These are phyloP conservation scores for Montipora cactus DNA, from an alignment of 64 coral and sea anemone genomes.

Conservation along the genomic window DNA sequence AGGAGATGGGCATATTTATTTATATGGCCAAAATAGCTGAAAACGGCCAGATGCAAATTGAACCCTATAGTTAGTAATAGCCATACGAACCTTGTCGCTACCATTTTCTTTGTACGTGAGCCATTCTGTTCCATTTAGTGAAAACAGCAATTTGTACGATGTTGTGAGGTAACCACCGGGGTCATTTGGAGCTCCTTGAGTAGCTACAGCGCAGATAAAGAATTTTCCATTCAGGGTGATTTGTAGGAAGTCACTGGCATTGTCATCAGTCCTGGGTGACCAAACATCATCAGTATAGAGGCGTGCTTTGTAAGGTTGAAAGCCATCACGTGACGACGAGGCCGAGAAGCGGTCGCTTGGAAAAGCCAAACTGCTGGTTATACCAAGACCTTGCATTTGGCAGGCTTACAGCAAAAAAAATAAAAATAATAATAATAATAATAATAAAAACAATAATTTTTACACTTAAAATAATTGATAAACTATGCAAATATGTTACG, in stretches of 20 bases:
- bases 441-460: no score
- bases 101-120: neutral
- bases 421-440: no score
- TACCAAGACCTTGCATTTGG: neutral
- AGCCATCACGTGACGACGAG: neutral
- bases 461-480: no score
- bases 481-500: no score
- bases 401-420: neutral
- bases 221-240: neutral
- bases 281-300: neutral
- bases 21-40: no score
- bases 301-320: neutral
- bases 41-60: no score
- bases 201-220: slow-evolving; percentile 24
- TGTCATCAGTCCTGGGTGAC: neutral
- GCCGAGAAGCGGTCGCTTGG: neutral
- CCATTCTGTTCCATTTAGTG: neutral
- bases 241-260: slow-evolving; percentile 19
- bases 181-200: neutral
- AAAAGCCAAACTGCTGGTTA: neutral
- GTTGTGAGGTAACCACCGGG: neutral
- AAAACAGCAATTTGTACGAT: neutral
- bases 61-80: no score
- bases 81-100: neutral
- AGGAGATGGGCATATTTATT: no score